Base-by-base conservation (phyloP, 2,113 vertebrate genomes). In the Osmerus mordax region DNA sequence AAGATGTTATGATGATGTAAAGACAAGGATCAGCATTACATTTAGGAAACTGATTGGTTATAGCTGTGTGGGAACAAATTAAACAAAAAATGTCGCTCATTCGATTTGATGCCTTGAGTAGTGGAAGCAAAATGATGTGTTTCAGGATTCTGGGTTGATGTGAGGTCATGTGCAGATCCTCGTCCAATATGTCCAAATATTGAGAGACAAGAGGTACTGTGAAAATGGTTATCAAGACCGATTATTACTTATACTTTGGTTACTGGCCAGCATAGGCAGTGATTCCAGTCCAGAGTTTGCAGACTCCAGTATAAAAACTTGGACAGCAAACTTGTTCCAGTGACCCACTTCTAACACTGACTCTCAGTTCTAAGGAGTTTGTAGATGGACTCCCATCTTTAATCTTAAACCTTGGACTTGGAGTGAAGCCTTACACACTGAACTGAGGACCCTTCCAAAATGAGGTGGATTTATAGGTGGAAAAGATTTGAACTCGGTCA, bases 401-500 rank as follows among this genome's bases (percentile, higher is more conserved):
- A 84, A 85, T 85, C 77, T 82, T 61, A 36, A 9, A 18, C 73
- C 28, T 16, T 16, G 41, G 13, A 25, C 19, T 52, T 52, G 65
- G 51, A 53, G 41, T 64, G 70, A 2, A 75, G n/a, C 69, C 78
- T 74, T 64, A 82, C 71, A 68, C 65, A 41, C 67, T 60, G 19
- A 60, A 32, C 23, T 28, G 0, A 64, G 15, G 18, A 28, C 18
- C 58, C 47, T 51, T 74, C 70, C 81, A 83, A 83, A 83, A 71
- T 66, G 65, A 84, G 75, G 79, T 70, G 81, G 75, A 84, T 86
- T 87, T 84, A 80, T 61, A 70, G 70, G 85, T 69, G 60, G 77
- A 81, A 75, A 55, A 72, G 73, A 74, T 73, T 65, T 63, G 63
- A 77, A 86, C 74, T 80, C 73, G 80, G 72, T 78, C 82, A 84